Base-by-base conservation (phyloP, 1,140 invertebrate species). In the Pomacea maculata region DNA sequence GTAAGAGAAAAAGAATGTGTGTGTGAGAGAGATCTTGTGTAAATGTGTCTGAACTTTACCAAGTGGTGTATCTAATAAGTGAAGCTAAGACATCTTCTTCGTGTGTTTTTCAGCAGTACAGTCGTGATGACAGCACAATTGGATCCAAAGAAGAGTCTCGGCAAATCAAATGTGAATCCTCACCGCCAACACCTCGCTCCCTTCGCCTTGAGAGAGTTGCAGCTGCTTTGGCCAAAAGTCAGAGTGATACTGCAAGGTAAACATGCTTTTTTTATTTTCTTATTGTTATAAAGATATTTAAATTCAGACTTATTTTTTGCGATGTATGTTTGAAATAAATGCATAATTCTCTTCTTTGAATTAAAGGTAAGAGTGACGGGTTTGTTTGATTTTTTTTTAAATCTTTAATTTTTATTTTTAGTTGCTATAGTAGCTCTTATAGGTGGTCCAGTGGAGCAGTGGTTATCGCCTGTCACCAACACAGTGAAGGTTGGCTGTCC, bases 171-270 rank as follows among this genome's bases (percentile, higher is more conserved):
- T 90, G 92, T 83, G 93, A 93, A 86, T 95, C 94, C 75, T 94
- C 93, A 84, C 96, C 97, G 34, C 93, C 97, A 57, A 97, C 96
- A 7, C 95, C 95, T 61, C 94, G 96, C 77, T 97, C 96, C 45
- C 92, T 98, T 83, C 82, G 91, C 61, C 92, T 98, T 64, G 96
- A 97, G 92, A 92, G 95, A 80, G 95, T 96, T 54, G 95, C 95
- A 52, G 89, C 96, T 87, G 96, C 95, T 15, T 92, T 97, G 68
- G 95, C 96, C 67, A 96, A 97, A 78, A 97, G 96, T 92, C 94
- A 96, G 87, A 96, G 97, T 90, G 95, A 97, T 19, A 86, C 83
- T 70, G 81, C 85, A 29, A 89, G 86, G 89, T 89, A 84, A 73
- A 81, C 6, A 34, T 19, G 17, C 64, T 65, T 65, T 65, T 65